These are phyloP conservation scores for Allacma fusca DNA, from an alignment of 2,888 invertebrate species.

Conservation along the genomic window DNA sequence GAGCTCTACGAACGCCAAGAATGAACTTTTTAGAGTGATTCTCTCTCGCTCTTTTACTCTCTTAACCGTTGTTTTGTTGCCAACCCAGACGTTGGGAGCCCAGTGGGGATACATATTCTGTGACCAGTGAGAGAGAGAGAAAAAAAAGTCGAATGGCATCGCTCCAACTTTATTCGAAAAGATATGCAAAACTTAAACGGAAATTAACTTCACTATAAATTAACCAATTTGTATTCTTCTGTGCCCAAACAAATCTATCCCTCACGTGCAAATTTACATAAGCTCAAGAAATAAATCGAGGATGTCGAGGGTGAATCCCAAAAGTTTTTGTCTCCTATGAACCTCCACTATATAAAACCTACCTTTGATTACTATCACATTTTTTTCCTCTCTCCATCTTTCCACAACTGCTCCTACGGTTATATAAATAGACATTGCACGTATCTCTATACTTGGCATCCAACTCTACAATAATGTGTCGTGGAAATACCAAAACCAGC, in stretches of 20 bases:
- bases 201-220: conserved; percentile 51
- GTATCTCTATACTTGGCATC: no score
- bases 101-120: not conserved
- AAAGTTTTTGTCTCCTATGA: not conserved
- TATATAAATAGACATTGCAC: not conserved
- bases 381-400: not conserved
- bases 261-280: conserved; percentile 52
- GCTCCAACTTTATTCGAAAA: conserved; percentile 36
- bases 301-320: conserved; percentile 25
- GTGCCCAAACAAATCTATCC: conserved; percentile 45
- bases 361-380: conserved; percentile 1
- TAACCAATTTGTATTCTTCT: conserved; percentile 50
- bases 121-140: conserved; percentile 9
- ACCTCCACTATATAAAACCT: not conserved
- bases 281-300: conserved; percentile 44
- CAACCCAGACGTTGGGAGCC: not conserved
- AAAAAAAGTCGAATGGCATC: conserved; percentile 36
- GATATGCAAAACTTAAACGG: conserved; percentile 40
- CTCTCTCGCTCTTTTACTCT: conserved; percentile 1
- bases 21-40: conserved; percentile 10
- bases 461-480: no score
- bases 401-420: not conserved
- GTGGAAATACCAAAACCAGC: no score
- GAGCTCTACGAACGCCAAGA: conserved; percentile 15
- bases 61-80: conserved; percentile 15